These are phyloP conservation scores for Cetonia aurata DNA, from an alignment of 2,888 invertebrate genomes.

Conservation along the genomic window DNA sequence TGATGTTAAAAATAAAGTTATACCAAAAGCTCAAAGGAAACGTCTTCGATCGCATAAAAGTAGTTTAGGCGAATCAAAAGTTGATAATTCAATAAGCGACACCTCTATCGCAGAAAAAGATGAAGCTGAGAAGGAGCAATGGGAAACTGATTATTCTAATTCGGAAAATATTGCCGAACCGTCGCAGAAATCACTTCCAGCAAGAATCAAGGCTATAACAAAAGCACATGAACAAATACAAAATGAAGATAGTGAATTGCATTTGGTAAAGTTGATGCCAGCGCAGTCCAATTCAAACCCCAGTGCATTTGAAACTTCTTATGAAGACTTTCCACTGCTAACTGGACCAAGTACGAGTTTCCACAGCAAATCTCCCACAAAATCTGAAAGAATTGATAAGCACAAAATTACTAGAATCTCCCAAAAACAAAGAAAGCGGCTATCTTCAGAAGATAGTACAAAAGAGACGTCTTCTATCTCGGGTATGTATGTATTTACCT, in stretches of 20 bases:
- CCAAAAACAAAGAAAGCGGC: constrained; percentile 75
- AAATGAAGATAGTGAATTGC: constrained; percentile 50
- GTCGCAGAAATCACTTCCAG: constrained; percentile 29
- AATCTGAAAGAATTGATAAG: constrained; percentile 57
- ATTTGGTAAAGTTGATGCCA: constrained; percentile 52
- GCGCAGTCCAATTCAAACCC: constrained; percentile 46
- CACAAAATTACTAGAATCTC: constrained; percentile 69
- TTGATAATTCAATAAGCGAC: constrained; percentile 16
- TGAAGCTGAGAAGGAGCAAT: constrained; percentile 6
- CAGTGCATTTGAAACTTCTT: constrained; percentile 56
- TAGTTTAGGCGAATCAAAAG: constrained; percentile 42
- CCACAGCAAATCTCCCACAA: constrained; percentile 53
- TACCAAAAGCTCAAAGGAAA: constrained; percentile 49
- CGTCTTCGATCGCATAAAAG: constrained; percentile 48
- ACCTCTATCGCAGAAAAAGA: constrained; percentile 26
- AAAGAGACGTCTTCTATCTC: constrained; percentile 47
- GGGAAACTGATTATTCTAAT: constrained; percentile 15
- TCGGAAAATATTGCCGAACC: constrained; percentile 8
- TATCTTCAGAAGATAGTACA: constrained; percentile 68
- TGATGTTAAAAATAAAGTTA: constrained; percentile 60
- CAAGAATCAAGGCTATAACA: constrained; percentile 58
- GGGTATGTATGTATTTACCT: constrained; percentile 41
- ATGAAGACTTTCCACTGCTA: constrained; percentile 64
- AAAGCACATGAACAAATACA: constrained; percentile 56
- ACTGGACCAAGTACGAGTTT: constrained; percentile 52